Conservation (phyloP, 35 echinoderm and acorn worm genomes). For the Chiridota heheva region DNA sequence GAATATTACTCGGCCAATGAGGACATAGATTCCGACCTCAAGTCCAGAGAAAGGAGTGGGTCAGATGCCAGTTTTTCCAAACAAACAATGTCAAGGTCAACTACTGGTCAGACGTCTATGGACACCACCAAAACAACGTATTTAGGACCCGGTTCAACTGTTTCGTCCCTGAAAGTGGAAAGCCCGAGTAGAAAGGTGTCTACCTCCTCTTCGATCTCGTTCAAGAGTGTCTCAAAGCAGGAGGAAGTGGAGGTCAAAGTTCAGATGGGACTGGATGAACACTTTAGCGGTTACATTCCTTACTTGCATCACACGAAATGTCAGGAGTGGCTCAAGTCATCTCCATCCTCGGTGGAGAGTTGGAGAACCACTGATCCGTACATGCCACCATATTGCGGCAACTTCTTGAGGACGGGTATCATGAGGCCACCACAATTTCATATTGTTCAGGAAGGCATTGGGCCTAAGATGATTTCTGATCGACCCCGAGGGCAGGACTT, state of each 20-base stretch:
- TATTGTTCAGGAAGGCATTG: conserved; percentile 33
- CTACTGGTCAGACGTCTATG: conserved; percentile 13
- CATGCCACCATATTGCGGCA: conserved; percentile 27
- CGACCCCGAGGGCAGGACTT: conserved; percentile 26
- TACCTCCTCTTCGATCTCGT: conserved; percentile 30
- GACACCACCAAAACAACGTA: conserved; percentile 4
- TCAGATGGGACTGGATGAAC: background rate
- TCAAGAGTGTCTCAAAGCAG: background rate
- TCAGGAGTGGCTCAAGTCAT: conserved; percentile 31
- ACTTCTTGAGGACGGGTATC: conserved; percentile 59
- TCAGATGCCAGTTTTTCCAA: conserved; percentile 10
- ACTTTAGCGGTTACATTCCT: conserved; percentile 18
- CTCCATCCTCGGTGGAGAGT: conserved; percentile 27
- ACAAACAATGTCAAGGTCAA: background rate
- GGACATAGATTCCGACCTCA: conserved; percentile 19
- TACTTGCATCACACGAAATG: conserved; percentile 35
- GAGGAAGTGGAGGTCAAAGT: conserved; percentile 8
- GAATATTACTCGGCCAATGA: conserved; percentile 95
- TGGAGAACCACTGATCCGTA: conserved; percentile 36
- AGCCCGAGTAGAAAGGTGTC: conserved; percentile 23
- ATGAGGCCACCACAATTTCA: conserved; percentile 57
- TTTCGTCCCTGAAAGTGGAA: conserved; percentile 31
- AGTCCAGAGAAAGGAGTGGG: conserved; percentile 11
- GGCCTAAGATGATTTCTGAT: conserved; percentile 45
- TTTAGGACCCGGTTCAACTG: background rate